These are phyloP conservation scores for Deilephila elpenor DNA, from an alignment of 2,888 invertebrate species.

Conservation along the genomic window DNA sequence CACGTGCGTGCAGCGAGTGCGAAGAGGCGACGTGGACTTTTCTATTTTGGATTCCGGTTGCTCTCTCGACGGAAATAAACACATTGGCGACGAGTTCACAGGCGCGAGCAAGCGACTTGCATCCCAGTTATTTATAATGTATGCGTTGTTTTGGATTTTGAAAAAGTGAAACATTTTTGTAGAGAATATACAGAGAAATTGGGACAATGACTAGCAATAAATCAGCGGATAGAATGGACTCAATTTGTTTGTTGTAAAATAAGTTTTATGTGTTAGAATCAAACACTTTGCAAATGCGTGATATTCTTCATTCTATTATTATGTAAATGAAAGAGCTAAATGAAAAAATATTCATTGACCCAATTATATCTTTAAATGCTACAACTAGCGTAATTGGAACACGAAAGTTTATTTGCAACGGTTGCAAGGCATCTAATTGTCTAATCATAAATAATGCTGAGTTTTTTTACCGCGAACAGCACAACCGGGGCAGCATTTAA, in stretches of 20 bases:
- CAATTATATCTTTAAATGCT: too few relatives aligned
- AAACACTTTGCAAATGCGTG: neutral
- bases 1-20: conserved; percentile 69
- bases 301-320: too few relatives aligned
- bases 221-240: neutral
- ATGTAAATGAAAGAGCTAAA: too few relatives aligned
- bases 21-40: conserved; percentile 75
- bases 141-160: conserved; percentile 24
- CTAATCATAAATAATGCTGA: too few relatives aligned
- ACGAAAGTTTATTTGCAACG: too few relatives aligned
- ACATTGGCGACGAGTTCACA: conserved; percentile 64
- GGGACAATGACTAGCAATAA: neutral
- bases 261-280: neutral
- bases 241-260: neutral
- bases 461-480: neutral
- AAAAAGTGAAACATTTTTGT: neutral
- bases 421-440: too few relatives aligned
- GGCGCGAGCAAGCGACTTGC: conserved; percentile 55
- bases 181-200: neutral
- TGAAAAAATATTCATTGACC: too few relatives aligned
- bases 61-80: conserved; percentile 78
- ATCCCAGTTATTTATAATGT: conserved; percentile 56
- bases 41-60: conserved; percentile 77
- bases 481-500: conserved; percentile 3
- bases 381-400: too few relatives aligned